phyloP scores from a whole-genome alignment of 2,888 invertebrate genomes.

The Pristionchus mayeri region DNA sequence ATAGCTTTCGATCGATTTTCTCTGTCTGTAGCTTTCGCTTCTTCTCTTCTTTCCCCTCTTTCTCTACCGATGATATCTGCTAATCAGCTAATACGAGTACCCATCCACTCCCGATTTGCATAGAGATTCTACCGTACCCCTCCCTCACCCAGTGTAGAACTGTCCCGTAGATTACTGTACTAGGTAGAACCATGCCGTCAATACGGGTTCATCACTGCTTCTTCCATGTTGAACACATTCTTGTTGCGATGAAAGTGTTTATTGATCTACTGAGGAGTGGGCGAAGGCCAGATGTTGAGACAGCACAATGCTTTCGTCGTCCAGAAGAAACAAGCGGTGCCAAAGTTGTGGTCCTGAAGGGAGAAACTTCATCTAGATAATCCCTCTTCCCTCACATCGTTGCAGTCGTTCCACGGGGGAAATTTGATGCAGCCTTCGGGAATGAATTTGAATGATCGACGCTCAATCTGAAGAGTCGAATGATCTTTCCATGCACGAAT shows the following conservation, averaged over 20 bases:
- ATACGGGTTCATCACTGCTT: slow-evolving; percentile 19
- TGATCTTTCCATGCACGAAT: too few species aligned
- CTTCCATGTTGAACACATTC: slow-evolving; percentile 12
- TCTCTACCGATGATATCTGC: slow-evolving; percentile 23
- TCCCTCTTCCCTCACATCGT: neutral
- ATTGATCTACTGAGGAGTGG: neutral
- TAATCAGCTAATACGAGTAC: slow-evolving; percentile 29
- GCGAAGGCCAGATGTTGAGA: neutral
- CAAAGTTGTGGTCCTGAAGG: neutral
- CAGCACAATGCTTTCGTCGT: neutral
- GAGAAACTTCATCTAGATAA: neutral
- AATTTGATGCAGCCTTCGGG: neutral
- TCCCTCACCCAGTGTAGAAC: neutral
- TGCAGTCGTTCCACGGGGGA: neutral
- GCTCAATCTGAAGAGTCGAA: neutral
- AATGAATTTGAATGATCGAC: neutral
- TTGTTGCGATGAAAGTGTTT: slow-evolving; percentile 1
- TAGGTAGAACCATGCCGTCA: neutral
- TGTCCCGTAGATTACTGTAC: slow-evolving; percentile 1
- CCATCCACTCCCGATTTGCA: neutral
- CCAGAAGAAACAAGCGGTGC: neutral
- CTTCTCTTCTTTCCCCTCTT: neutral
- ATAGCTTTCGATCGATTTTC: slow-evolving; percentile 18
- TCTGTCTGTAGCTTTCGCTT: slow-evolving; percentile 18
- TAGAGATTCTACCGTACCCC: neutral